Conservation (phyloP, 2,113 vertebrate genomes). For the Pongo abelii region DNA sequence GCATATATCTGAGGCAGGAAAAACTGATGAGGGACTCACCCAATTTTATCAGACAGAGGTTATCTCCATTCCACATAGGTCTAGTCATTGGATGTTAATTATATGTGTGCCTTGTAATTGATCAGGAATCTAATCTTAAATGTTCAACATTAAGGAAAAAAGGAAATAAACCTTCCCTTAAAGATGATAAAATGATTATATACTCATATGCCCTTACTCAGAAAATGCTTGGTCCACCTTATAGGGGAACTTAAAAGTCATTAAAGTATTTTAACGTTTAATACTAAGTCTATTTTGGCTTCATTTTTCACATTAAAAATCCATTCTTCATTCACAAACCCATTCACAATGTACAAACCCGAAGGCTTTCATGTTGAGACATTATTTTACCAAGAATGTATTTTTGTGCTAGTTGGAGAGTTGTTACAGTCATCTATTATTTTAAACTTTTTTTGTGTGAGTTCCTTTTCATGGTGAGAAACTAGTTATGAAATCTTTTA, state of each 20-base stretch:
- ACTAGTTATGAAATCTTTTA: background rate
- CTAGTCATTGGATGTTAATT: background rate
- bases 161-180: background rate
- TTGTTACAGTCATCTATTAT: background rate
- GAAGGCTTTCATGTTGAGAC: background rate
- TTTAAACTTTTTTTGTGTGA: background rate
- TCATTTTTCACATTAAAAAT: conserved; percentile 39
- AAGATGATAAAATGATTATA: background rate
- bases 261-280: conserved; percentile 26
- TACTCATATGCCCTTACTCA: background rate
- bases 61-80: background rate
- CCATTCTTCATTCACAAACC: background rate
- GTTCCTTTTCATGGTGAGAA: background rate
- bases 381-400: background rate
- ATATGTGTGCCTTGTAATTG: background rate
- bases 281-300: background rate
- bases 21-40: background rate
- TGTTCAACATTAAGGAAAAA: background rate
- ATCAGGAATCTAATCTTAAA: background rate
- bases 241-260: background rate
- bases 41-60: background rate
- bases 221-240: background rate
- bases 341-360: background rate
- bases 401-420: background rate
- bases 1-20: background rate